Evolutionary conservation across 2,888 invertebrate species (phyloP).

Genomic region (Diaprepes abbreviatus): DNA sequence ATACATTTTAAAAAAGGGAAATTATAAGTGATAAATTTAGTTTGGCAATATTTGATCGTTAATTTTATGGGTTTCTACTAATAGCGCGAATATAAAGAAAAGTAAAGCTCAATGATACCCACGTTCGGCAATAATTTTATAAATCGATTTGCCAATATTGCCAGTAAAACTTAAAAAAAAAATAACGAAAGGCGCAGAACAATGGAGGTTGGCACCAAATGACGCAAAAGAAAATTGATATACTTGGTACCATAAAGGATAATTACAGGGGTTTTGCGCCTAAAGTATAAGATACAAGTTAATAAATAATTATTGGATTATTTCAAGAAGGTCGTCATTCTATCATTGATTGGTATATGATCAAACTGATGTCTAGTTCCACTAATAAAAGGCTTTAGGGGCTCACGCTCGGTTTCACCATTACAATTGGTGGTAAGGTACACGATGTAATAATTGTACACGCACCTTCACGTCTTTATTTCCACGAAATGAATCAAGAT

Average conservation of each 20-base stretch:
- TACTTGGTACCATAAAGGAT: slow-evolving; percentile 14
- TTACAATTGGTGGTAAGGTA: background rate
- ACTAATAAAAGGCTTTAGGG: slow-evolving; percentile 4
- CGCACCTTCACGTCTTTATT: background rate
- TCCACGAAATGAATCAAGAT: background rate
- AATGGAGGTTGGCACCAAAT: slow-evolving; percentile 14
- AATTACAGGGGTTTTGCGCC: slow-evolving; percentile 15
- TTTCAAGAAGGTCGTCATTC: slow-evolving; percentile 8
- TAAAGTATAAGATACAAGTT: slow-evolving; percentile 3
- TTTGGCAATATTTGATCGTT: slow-evolving; percentile 15
- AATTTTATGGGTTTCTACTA: background rate
- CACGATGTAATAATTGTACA: background rate
- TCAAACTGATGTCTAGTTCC: background rate
- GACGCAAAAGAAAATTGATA: slow-evolving; percentile 22
- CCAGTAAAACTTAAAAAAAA: slow-evolving; percentile 15
- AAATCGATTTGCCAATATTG: background rate
- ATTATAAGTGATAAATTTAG: slow-evolving; percentile 2
- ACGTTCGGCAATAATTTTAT: slow-evolving; percentile 18
- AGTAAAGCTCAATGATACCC: slow-evolving; percentile 16
- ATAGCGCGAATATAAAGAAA: slow-evolving; percentile 2
- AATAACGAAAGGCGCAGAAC: slow-evolving; percentile 12
- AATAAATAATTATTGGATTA: slow-evolving; percentile 22
- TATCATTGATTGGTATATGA: slow-evolving; percentile 11
- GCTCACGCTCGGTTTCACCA: background rate
- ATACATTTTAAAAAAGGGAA: background rate